Conservation (phyloP, 2,888 invertebrate genomes). For the Fragum sueziense region DNA sequence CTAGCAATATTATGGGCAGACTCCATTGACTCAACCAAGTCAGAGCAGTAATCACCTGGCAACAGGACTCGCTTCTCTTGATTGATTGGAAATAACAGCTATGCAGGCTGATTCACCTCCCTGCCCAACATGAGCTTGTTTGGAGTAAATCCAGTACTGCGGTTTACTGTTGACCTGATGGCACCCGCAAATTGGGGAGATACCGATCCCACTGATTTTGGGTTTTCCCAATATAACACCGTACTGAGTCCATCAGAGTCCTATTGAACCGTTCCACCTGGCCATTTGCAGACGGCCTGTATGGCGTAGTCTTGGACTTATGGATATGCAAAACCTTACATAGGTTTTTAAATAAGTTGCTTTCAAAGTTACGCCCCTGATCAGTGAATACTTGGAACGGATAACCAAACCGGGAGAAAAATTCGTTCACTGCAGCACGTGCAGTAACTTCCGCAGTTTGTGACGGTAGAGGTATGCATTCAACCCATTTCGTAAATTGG, state of each 20-base stretch:
- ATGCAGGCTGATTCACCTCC: not conserved
- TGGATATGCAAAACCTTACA: conserved; percentile 4
- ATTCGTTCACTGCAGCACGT: conserved; percentile 38
- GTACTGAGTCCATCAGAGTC: not conserved
- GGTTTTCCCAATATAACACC: conserved; percentile 12
- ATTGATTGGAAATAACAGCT: conserved; percentile 13
- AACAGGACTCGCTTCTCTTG: not conserved
- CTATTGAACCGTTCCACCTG: conserved; percentile 9
- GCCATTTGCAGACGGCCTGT: conserved; percentile 5
- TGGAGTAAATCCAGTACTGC: conserved; percentile 3
- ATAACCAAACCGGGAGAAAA: conserved; percentile 40
- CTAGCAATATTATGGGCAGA: not conserved
- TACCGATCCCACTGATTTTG: not conserved
- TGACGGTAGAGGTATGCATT: conserved; percentile 32
- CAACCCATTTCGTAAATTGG: conserved; percentile 49
- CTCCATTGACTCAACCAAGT: not conserved
- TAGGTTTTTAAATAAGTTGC: not conserved
- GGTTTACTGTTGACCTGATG: conserved; percentile 4
- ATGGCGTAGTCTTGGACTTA: not conserved
- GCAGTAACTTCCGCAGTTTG: conserved; percentile 39
- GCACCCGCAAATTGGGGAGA: conserved; percentile 6
- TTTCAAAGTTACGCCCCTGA: conserved; percentile 30
- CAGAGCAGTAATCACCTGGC: not conserved
- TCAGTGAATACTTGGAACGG: conserved; percentile 43
- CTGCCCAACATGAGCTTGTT: conserved; percentile 13